Evolutionary conservation across 2,113 vertebrate genomes (phyloP).

Genomic region (Cryptomyrus ogoouensis): DNA sequence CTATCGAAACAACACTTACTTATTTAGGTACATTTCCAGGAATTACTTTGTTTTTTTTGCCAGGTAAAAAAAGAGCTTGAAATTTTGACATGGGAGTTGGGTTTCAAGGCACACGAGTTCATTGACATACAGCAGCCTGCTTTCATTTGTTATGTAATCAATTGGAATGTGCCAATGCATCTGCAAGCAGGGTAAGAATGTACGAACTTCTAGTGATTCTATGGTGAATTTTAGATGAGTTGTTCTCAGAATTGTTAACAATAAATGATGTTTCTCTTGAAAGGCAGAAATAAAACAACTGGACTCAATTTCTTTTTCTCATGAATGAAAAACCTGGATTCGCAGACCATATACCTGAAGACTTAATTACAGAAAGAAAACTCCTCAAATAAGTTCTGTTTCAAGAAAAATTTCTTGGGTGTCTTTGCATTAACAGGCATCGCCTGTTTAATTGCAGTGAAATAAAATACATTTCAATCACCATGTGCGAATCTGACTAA

Average conservation of each 20-base stretch:
- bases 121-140: neutral
- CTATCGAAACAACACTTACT: constrained; percentile 55
- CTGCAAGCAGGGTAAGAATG: neutral
- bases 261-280: constrained; percentile 18
- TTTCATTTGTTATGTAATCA: neutral
- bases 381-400: neutral
- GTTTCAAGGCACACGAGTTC: constrained; percentile 36
- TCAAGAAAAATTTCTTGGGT: neutral
- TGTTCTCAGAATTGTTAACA: constrained; percentile 43
- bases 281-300: neutral
- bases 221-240: neutral
- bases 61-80: constrained; percentile 36
- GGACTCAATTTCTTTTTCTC: neutral
- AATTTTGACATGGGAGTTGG: constrained; percentile 37
- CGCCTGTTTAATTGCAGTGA: neutral
- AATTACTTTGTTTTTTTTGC: constrained; percentile 43
- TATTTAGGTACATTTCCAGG: constrained; percentile 53
- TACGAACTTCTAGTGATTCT: neutral
- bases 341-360: neutral
- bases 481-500: neutral
- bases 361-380: neutral
- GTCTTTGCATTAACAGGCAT: neutral
- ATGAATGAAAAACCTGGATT: neutral
- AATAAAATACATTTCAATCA: neutral
- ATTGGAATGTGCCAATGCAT: neutral